Base-by-base conservation (phyloP, 2,888 invertebrate genomes). In the Hartigia nigra region DNA sequence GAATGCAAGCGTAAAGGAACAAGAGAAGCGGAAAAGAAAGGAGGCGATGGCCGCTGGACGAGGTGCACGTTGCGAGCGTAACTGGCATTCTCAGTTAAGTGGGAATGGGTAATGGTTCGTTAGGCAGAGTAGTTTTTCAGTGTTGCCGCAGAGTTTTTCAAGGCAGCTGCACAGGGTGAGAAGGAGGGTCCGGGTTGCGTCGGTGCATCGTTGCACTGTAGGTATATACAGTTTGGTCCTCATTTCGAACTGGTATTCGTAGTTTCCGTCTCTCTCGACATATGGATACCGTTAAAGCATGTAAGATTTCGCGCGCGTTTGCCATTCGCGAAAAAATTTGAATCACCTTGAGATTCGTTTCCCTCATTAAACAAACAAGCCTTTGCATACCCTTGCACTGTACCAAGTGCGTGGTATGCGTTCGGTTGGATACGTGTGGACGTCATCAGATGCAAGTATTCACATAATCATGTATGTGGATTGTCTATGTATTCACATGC, bases 281-380 rank as follows among this genome's bases (percentile, higher is more conserved):
- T 82, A 83, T 81, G 83, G 84, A 83, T 82, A 81, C 80, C 76
- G 69, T 69, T 69, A 72, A 34, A 31, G 72, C 72, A 12, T 32
- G 72, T 74, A 77, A 69, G 70, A 31, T 39, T 32, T 32, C 69
- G 32, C 74, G 75, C 75, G 74, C 74, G 77, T 80, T 75, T 77
- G 77, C 78, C 79, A 76, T 77, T 82, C 82, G 83, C 78, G 85
- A 84, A 86, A 87, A 87, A 87, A 81, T 80, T 76, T 84, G 84
- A 88, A 86, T 88, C 89, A 86, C 87, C 87, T 88, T 86, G 81
- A 92, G 92, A 93, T 93, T 93, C 89, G 91, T 86, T 89, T 88
- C 88, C 88, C 91, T 91, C 91, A 88, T 90, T 90, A 90, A 89
- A 90, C 87, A 88, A 89, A 90, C 69, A 89, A 86, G 90, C 90